A percentile compares a stretch with the other conserved stretches of the same genome.
Evolutionary conservation across 2,888 invertebrate genomes (phyloP).

Genomic region (Brenthis daphne): DNA sequence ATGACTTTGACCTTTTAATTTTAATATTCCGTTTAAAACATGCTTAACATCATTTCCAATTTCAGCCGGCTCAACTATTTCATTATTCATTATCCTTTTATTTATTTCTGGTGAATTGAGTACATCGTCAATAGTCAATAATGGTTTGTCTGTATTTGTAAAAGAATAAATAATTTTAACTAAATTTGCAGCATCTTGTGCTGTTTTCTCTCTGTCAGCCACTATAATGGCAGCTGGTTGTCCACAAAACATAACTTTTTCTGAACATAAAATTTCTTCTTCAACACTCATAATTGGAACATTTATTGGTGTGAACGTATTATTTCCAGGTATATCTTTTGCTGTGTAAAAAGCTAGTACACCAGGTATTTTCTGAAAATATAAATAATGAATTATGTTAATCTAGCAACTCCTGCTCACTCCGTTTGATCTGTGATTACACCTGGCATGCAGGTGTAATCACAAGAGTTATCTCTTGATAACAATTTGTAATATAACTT

Average conservation of each 20-base stretch:
- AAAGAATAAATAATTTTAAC: slow-evolving; percentile 76
- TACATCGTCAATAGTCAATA: slow-evolving; percentile 63
- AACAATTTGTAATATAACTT: too few relatives aligned
- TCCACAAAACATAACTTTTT: slow-evolving; percentile 80
- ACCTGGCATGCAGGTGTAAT: too few relatives aligned
- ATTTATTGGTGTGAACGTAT: slow-evolving; percentile 71
- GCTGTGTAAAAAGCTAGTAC: slow-evolving; percentile 83
- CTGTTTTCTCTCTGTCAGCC: slow-evolving; percentile 79
- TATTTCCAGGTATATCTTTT: slow-evolving; percentile 85
- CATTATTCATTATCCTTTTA: slow-evolving; percentile 54
- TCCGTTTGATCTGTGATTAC: too few relatives aligned
- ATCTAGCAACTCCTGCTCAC: too few relatives aligned
- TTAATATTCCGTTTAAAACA: slow-evolving; percentile 80
- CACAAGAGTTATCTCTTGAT: too few relatives aligned
- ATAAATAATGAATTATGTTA: neutral
- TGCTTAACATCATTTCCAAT: slow-evolving; percentile 62
- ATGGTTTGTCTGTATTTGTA: slow-evolving; percentile 57
- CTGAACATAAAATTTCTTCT: slow-evolving; percentile 69
- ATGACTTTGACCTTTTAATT: slow-evolving; percentile 86
- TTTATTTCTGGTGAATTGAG: slow-evolving; percentile 59
- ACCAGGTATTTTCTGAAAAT: slow-evolving; percentile 81
- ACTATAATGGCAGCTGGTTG: slow-evolving; percentile 85
- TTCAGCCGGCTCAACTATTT: slow-evolving; percentile 59
- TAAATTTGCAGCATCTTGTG: slow-evolving; percentile 78
- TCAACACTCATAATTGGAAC: slow-evolving; percentile 49